Evolutionary conservation across 1,140 invertebrate genomes (phyloP), one percentile per base, ranked within the genome.

Genomic region (Gryon sp.): DNA sequence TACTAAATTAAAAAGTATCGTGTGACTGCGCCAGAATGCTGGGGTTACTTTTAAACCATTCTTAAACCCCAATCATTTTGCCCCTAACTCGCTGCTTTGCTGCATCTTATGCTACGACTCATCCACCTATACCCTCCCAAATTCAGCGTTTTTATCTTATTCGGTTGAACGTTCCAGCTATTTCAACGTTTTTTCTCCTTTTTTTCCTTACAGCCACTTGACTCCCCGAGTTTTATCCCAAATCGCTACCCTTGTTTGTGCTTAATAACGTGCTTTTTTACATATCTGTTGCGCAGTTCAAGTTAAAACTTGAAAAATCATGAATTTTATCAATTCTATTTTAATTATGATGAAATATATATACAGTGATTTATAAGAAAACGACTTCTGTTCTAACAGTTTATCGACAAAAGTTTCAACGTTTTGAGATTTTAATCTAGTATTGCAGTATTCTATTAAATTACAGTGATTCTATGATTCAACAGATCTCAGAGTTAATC

Each of bases 1-100:
- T 86, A 86, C 81, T 86, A 87, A 88, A 88, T 88, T 89, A 89
- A 88, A 87, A 88, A 87, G 85, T 86, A 87, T 86, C 85, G 83
- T 87, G 83, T 84, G 83, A 87, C 83, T 86, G 84, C 72, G 81
- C 80, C 79, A 80, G 80, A 85, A 83, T 62, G 79, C 62, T 59
- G 78, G 80, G 65, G 72, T 79, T 78, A 70, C 69, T 80, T n/a
- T 83, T 83, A 83, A 86, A 88, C 80, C 82, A 83, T 86, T 87
- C 83, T 84, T 85, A 86, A n/a, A 86, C 80, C 76, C 78, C 75
- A 70, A 50, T 76, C 48, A 70, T 76, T 75, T 55, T 77, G 48
- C 34, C 55, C 70, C 48, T 34, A 66, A 34, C 19, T 75, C 41
- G 22, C 41, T 80, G 53, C 48, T 63, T 80, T 60, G 45, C 55